Evolutionary conservation across 2,888 invertebrate genomes (phyloP), one percentile per base, ranked within the genome.

Genomic region (Smittia sp.): DNA sequence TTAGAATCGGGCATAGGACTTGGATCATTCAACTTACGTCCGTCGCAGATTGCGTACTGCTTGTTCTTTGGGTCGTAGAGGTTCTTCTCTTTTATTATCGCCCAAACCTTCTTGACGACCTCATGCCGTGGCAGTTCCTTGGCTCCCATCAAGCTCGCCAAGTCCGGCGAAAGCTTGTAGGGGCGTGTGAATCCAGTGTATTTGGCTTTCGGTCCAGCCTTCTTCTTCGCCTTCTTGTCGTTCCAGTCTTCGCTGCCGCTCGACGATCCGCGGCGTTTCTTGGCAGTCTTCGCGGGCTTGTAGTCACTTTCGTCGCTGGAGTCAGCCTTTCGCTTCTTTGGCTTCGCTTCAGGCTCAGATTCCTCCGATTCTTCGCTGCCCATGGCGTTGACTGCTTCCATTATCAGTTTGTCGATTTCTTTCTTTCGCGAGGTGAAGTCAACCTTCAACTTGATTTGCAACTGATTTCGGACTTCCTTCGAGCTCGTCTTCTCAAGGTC

Each of bases 41-140:
- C 94, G 80, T 97, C 96, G 83, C 96, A 96, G 78, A 96, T 92
- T 76, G 96, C 96, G 79, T 89, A 97, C 83, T 96, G 96, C 83
- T 93, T 95, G 82, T 97, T 96, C 79, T 92, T 94, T 9, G 96
- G 96, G 80, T 97, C 97, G 78, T 91, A 93, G 15, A 96, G 86
- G 79, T 95, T 90, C 76, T 91, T 88, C 80, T 94, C 93, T 80
- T 94, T 95, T 78, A 95, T 93, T 77, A 95, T 89, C 24, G 90
- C 88, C 95, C 95, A 96, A 54, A 96, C 88, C 77, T 92, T 90
- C 81, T 93, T 94, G 63, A 96, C 94, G 0, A 96, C 92, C 79
- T 94, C 94, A 79, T 94, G 94, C 6, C 95, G 88, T 0, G 95
- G 90, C 89, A 94, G 89, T 9, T 91, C 90, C 68, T 90, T 88